Percentiles rank a stretch among this genome's conserved stretches.
Evolutionary conservation across 2,888 invertebrate genomes (phyloP).

Genomic region (Eilema sororculum): DNA sequence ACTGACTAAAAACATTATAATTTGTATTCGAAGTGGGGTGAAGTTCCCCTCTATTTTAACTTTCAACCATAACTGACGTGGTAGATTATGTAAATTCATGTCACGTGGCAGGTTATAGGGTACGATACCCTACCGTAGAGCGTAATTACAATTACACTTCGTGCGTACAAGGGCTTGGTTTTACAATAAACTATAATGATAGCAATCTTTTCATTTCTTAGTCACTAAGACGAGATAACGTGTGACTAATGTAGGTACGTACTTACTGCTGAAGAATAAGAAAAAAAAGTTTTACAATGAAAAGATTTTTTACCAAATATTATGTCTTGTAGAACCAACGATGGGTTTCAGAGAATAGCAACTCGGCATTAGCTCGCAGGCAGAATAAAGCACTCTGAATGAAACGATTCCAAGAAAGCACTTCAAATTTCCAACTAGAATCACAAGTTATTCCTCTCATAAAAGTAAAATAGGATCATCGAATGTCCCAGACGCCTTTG

Average conservation of each 20-base stretch:
- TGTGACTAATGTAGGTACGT: background rate
- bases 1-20: background rate
- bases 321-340: background rate
- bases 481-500: constrained; percentile 28
- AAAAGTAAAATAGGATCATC: constrained; percentile 29
- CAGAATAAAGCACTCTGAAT: constrained; percentile 5
- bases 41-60: constrained; percentile 38
- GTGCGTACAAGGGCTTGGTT: constrained; percentile 17
- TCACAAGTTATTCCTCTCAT: constrained; percentile 11
- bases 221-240: constrained; percentile 2
- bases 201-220: constrained; percentile 11
- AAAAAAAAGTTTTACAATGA: background rate
- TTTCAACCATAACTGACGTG: constrained; percentile 35
- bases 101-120: constrained; percentile 28
- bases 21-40: constrained; percentile 34
- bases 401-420: constrained; percentile 16
- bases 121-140: constrained; percentile 26
- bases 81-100: constrained; percentile 43
- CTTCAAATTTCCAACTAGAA: constrained; percentile 17
- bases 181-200: constrained; percentile 22
- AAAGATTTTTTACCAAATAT: background rate
- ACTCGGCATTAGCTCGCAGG: background rate
- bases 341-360: background rate
- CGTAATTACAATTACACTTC: constrained; percentile 37
- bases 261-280: background rate